A percentile compares a stretch with the other conserved stretches of the same genome.
These are phyloP conservation scores for Sanderia malayensis DNA, from an alignment of 30 jellyfish, hydroid and myxozoan genomes.

Conservation along the genomic window DNA sequence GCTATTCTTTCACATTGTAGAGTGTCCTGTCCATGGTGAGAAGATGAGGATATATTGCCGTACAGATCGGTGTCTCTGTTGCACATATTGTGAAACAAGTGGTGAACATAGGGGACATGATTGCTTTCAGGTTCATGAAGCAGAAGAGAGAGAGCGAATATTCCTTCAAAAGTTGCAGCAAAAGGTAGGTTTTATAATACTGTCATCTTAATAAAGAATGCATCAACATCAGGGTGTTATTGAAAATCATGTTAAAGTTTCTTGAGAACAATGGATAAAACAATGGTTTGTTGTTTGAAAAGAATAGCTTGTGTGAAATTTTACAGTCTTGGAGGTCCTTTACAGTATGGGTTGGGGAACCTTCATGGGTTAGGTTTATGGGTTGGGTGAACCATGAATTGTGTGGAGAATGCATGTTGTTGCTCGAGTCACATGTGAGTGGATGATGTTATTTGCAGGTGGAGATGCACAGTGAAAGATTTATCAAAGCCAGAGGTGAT, in stretches of 20 bases:
- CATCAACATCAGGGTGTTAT: no score
- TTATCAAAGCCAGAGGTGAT: slow-evolving; percentile 54
- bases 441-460: slow-evolving; percentile 16
- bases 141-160: slow-evolving; percentile 59
- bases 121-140: slow-evolving; percentile 58
- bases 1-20: slow-evolving; percentile 12
- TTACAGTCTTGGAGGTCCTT: neutral
- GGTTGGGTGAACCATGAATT: neutral
- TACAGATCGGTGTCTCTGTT: slow-evolving; percentile 58
- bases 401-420: neutral
- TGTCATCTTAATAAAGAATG: no score
- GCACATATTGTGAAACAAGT: slow-evolving; percentile 54
- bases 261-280: neutral
- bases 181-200: slow-evolving; percentile 72
- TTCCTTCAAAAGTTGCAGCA: slow-evolving; percentile 36
- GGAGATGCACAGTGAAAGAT: slow-evolving; percentile 59
- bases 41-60: slow-evolving; percentile 66
- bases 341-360: neutral
- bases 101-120: slow-evolving; percentile 71
- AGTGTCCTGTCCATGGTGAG: slow-evolving; percentile 64
- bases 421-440: neutral
- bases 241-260: neutral
- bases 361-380: neutral
- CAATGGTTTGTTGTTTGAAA: neutral
- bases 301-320: neutral